Base-by-base conservation (phyloP, 2,797 vertebrate genomes). In the Melanotaenia trifasciata region DNA sequence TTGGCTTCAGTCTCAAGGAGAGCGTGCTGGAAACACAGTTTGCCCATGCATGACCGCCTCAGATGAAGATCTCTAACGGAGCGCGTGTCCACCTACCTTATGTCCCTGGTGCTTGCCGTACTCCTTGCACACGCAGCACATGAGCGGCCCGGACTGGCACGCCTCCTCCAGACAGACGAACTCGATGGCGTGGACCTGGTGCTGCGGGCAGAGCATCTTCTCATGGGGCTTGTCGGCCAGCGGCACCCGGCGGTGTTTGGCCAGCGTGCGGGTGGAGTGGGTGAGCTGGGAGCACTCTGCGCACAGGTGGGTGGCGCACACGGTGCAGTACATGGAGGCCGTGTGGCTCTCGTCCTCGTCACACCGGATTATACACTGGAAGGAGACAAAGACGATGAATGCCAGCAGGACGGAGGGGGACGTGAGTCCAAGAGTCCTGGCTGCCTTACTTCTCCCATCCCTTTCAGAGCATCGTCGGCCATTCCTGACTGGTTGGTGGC, bases 81-180 rank as follows among this genome's bases (percentile, higher is more conserved):
- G 1, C 1, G 32, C 3, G 36, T 20, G 30, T 33, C 47, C 0
- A 14, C 0, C 14, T 66, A 99, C 98, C 97, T 99, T 99, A 72
- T 99, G 98, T 77, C 98, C 98, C 90, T 99, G 98, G 90, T 99
- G 98, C 84, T 99, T 99, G 87, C 98, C 98, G 0, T 99, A 99
- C 91, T 99, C 98, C 89, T 99, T 99, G 87, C 98, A 99, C 88
- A 99, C 98, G 65, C 98, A 99, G 92, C 98, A 99, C 98, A 99
- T 99, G 67, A 99, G 96, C 0, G 97, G 96, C 54, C 96, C 97
- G 0, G 95, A 88, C 87, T 96, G 97, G 87, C 98, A 99, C 68
- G 92, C 95, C 67, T 99, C 97, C 93, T 99, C 98, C 91, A 99
- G 94, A 73, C 98, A 99, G 72, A 99, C 98, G 65, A 99, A 99